Percentiles rank a stretch among this genome's conserved stretches.
Evolutionary conservation across 1,140 invertebrate species (phyloP).

Genomic region (Neoseiulus cucumeris): DNA sequence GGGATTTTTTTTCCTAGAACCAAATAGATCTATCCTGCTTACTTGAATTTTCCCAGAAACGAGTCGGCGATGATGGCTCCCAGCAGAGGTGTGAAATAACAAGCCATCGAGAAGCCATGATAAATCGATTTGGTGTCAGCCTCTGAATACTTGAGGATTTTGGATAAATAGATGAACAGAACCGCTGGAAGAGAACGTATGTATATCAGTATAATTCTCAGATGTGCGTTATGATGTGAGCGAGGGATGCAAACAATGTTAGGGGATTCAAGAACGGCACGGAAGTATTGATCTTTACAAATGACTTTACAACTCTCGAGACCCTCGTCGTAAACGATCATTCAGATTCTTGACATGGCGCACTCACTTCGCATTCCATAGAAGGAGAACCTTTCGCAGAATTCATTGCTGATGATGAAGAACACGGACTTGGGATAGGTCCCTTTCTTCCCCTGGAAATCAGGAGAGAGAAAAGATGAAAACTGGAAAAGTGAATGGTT

Average conservation of each 20-base stretch:
- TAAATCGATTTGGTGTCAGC: conserved; percentile 53
- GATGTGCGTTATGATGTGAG: background rate
- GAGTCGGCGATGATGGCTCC: conserved; percentile 75
- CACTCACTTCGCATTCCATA: conserved; percentile 88
- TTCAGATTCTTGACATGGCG: background rate
- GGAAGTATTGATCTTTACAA: no score
- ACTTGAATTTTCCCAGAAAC: conserved; percentile 59
- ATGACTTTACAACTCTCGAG: no score
- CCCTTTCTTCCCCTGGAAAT: conserved; percentile 10
- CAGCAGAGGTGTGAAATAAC: conserved; percentile 63
- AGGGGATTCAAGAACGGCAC: no score
- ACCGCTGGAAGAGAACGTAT: conserved; percentile 41
- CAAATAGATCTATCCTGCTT: conserved; percentile 13
- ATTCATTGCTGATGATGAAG: conserved; percentile 85
- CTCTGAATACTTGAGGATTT: conserved; percentile 41
- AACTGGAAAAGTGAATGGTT: no score
- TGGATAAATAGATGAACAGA: conserved; percentile 51
- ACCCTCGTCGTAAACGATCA: no score
- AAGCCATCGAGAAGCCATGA: conserved; percentile 58
- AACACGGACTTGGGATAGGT: conserved; percentile 67
- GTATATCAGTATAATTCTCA: background rate
- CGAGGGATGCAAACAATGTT: no score
- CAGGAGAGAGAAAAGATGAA: no score
- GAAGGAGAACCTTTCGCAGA: conserved; percentile 85
- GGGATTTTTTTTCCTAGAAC: background rate